Evolutionary conservation across 2,797 vertebrate genomes (phyloP).

Genomic region (Cossypha polioptera): DNA sequence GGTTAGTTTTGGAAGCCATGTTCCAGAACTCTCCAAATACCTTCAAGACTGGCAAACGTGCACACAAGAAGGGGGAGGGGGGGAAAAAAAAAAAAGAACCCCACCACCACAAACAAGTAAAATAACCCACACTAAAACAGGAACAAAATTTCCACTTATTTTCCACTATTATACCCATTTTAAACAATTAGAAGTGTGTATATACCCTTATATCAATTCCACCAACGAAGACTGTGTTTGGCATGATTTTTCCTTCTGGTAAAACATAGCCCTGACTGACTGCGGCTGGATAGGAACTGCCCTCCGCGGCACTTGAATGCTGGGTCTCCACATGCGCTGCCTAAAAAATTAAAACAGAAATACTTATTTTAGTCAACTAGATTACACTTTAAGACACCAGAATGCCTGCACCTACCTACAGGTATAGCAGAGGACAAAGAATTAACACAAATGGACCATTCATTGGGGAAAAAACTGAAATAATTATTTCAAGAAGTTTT

Average conservation of each 20-base stretch:
- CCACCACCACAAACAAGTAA: neutral
- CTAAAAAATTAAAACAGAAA: slow-evolving; percentile 57
- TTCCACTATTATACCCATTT: neutral
- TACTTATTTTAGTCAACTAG: neutral
- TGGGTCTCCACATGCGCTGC: slow-evolving; percentile 70
- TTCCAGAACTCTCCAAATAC: neutral
- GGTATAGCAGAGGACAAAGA: rapidly evolving
- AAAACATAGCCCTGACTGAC: slow-evolving; percentile 90
- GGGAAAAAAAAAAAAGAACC: too few species aligned
- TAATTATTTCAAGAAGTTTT: neutral
- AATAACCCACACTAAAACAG: neutral
- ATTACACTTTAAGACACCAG: neutral
- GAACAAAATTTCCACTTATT: neutral
- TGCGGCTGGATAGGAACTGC: slow-evolving; percentile 57
- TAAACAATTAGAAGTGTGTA: neutral
- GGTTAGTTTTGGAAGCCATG: neutral
- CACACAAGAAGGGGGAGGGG: too few species aligned
- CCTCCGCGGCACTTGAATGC: slow-evolving; percentile 71
- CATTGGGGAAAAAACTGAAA: rapidly evolving
- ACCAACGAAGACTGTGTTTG: slow-evolving; percentile 93
- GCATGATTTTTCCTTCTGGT: slow-evolving; percentile 91
- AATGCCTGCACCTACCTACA: neutral
- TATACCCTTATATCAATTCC: slow-evolving; percentile 92
- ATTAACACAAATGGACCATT: neutral
- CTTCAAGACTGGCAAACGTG: neutral